These are phyloP conservation scores for Actinia tenebrosa DNA, from an alignment of 64 coral and sea anemone species.

Conservation along the genomic window DNA sequence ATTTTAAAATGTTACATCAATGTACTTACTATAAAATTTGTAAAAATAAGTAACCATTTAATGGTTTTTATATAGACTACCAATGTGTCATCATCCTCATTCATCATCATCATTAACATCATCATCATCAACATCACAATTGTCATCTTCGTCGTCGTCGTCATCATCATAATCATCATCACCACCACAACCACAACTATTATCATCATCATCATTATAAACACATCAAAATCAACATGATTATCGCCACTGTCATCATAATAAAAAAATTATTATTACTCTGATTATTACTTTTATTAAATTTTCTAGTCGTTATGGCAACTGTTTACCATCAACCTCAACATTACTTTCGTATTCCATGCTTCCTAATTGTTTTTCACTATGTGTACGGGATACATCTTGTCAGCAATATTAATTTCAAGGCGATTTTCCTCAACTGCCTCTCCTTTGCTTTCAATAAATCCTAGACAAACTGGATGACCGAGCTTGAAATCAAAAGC, in stretches of 20 bases:
- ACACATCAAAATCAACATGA: not conserved
- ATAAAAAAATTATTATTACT: not conserved
- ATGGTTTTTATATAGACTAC: too few relatives aligned
- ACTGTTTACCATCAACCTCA: not conserved
- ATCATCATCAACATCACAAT: too few relatives aligned
- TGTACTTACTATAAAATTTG: too few relatives aligned
- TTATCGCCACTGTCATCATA: too few relatives aligned
- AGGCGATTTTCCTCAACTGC: not conserved
- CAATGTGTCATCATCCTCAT: too few relatives aligned
- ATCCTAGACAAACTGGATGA: constrained; percentile 66
- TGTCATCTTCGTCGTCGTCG: too few relatives aligned
- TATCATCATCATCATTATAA: not conserved
- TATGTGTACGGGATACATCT: constrained; percentile 44
- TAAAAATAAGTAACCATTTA: too few relatives aligned
- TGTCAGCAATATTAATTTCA: constrained; percentile 71
- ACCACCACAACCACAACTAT: not conserved
- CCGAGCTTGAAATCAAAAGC: constrained; percentile 54
- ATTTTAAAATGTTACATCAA: too few relatives aligned
- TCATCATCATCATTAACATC: too few relatives aligned
- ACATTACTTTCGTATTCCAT: not conserved
- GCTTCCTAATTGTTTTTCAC: not conserved
- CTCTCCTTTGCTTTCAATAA: constrained; percentile 17
- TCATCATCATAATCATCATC: not conserved
- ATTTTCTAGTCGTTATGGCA: not conserved
- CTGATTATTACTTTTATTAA: not conserved